A percentile compares a stretch with the other conserved stretches of the same genome.
phyloP scores from a whole-genome alignment of 1,140 invertebrate genomes.

The Drosophila parvula region DNA sequence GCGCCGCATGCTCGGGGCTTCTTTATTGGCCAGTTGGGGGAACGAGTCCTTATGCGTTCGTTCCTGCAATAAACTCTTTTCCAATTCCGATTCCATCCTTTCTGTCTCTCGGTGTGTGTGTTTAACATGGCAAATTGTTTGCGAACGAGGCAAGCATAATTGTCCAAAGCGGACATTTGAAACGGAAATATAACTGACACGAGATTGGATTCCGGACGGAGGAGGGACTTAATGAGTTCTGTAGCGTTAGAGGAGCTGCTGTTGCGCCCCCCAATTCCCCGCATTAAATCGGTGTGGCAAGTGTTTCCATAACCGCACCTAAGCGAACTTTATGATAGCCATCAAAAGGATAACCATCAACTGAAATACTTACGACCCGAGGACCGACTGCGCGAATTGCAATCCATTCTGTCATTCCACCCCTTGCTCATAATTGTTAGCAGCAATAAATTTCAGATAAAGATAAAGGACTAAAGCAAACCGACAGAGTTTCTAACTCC shows the following conservation, averaged over 20 bases:
- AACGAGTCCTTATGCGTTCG: constrained; percentile 40
- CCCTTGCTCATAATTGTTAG: constrained; percentile 49
- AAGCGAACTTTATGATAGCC: constrained; percentile 30
- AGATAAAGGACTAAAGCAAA: constrained; percentile 42
- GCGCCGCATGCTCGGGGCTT: constrained; percentile 64
- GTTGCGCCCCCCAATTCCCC: constrained; percentile 23
- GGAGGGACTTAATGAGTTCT: constrained; percentile 13
- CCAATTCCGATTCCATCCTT: constrained; percentile 43
- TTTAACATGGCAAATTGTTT: constrained; percentile 54
- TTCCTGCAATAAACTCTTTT: constrained; percentile 56
- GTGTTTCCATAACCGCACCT: constrained; percentile 29
- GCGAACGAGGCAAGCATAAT: constrained; percentile 57
- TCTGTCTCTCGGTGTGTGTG: constrained; percentile 12
- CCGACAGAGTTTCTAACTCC: constrained; percentile 28
- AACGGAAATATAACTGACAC: constrained; percentile 66
- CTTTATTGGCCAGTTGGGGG: constrained; percentile 31
- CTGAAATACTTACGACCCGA: constrained; percentile 28
- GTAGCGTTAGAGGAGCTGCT: background rate
- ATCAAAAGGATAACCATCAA: constrained; percentile 44
- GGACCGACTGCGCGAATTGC: constrained; percentile 26
- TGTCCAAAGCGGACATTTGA: constrained; percentile 60
- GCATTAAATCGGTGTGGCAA: constrained; percentile 13
- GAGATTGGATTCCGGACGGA: constrained; percentile 20
- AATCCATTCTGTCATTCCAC: constrained; percentile 28
- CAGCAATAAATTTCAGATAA: constrained; percentile 47